Conservation (phyloP, 2,113 vertebrate species). For the Phoxinus phoxinus region DNA sequence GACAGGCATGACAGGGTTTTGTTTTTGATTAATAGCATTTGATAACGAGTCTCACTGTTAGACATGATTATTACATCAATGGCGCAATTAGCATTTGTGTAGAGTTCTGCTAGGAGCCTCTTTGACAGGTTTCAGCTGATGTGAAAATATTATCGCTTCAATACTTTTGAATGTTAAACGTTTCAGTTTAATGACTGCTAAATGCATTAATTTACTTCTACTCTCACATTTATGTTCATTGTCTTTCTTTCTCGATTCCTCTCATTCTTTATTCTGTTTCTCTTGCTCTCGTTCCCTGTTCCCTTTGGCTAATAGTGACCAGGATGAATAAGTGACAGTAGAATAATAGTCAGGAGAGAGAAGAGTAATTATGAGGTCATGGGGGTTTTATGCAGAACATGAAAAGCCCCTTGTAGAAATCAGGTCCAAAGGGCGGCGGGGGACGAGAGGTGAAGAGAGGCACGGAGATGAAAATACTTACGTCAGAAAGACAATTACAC, state of each 20-base stretch:
- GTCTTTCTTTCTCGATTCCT: conserved; percentile 8
- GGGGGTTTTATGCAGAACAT: conserved; percentile 51
- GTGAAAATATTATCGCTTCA: conserved; percentile 13
- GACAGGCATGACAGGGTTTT: conserved; percentile 67
- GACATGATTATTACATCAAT: conserved; percentile 71
- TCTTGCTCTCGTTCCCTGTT: conserved; percentile 17
- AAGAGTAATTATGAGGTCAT: conserved; percentile 65
- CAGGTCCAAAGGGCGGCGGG: conserved; percentile 27
- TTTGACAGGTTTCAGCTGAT: conserved; percentile 56
- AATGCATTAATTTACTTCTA: background rate
- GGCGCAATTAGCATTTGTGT: conserved; percentile 69
- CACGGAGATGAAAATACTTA: conserved; percentile 13
- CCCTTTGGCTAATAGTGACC: conserved; percentile 36
- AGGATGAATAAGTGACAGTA: conserved; percentile 53
- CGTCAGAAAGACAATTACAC: background rate
- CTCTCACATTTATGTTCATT: conserved; percentile 1
- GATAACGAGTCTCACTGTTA: conserved; percentile 70
- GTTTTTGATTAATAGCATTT: conserved; percentile 74
- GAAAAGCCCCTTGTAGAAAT: conserved; percentile 53
- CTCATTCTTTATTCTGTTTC: conserved; percentile 32
- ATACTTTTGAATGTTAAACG: background rate
- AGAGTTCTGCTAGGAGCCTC: conserved; percentile 39
- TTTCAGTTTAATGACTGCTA: background rate
- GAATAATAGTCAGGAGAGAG: conserved; percentile 55
- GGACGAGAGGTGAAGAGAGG: background rate